A percentile compares a stretch with the other conserved stretches of the same genome.
These are phyloP conservation scores for Lepeophtheirus nordmannii DNA, from an alignment of 2,888 invertebrate species.

Conservation along the genomic window DNA sequence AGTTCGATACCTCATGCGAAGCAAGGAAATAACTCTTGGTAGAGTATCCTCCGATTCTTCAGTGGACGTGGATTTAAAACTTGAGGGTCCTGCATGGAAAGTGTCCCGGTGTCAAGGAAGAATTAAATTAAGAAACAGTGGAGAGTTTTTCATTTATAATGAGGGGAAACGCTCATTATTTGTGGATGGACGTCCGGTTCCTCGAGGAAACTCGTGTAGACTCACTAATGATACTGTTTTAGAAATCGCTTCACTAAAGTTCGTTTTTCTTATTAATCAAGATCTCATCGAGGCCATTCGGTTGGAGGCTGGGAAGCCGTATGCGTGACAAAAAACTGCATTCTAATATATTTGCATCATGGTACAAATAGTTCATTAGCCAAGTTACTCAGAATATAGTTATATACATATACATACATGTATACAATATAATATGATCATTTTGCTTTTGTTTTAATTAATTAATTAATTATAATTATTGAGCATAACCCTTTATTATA, in stretches of 20 bases:
- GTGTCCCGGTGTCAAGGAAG: conserved; percentile 83
- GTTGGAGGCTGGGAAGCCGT: conserved; percentile 59
- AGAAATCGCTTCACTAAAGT: conserved; percentile 79
- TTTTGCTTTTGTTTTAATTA: no score
- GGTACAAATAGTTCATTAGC: no score
- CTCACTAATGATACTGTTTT: conserved; percentile 84
- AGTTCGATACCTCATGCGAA: conserved; percentile 84
- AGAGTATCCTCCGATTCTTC: conserved; percentile 68
- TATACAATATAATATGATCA: no score
- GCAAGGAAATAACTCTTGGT: conserved; percentile 84
- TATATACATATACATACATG: no score
- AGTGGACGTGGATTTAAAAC: conserved; percentile 79
- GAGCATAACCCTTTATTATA: no score
- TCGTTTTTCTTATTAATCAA: conserved; percentile 82
- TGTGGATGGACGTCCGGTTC: conserved; percentile 18
- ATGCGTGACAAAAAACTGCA: neutral
- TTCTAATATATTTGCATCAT: no score
- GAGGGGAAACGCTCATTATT: conserved; percentile 88
- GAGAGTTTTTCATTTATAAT: conserved; percentile 85
- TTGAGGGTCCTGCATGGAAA: conserved; percentile 89
- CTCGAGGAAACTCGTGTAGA: conserved; percentile 36
- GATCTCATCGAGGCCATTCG: conserved; percentile 75
- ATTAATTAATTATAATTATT: no score
- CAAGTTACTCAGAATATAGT: no score
- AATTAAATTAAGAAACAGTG: conserved; percentile 71